Percentiles rank a stretch among this genome's conserved stretches.
Conservation (phyloP, 2,113 vertebrate species). For the Catagonus wagneri region DNA sequence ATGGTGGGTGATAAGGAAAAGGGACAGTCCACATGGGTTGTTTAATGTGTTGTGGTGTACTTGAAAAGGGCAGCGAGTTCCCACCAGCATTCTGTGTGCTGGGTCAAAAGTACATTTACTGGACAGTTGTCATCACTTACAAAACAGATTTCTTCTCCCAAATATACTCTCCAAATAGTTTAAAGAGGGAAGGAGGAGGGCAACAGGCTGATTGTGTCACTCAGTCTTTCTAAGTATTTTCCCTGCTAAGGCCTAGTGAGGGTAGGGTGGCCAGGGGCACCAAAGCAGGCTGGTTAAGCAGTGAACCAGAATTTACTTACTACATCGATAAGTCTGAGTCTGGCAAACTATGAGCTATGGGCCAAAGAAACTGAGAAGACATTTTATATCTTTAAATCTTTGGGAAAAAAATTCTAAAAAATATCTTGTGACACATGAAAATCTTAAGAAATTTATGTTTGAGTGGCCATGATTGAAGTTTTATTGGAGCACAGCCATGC, state of each 20-base stretch:
- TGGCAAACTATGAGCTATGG: not conserved
- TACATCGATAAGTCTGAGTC: too few relatives aligned
- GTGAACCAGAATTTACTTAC: too few relatives aligned
- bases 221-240: not conserved
- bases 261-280: not conserved
- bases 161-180: not conserved
- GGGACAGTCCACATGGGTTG: not conserved
- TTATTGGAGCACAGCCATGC: not conserved
- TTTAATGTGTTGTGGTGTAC: not conserved
- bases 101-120: not conserved
- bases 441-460: too few relatives aligned
- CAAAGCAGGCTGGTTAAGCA: not conserved
- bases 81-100: not conserved
- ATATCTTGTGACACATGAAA: not conserved
- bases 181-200: not conserved
- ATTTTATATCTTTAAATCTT: constrained; percentile 4
- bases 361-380: not conserved
- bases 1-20: constrained; percentile 26
- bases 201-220: not conserved
- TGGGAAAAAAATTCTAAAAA: not conserved
- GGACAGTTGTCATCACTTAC: not conserved
- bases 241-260: not conserved
- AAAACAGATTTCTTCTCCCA: constrained; percentile 1
- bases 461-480: constrained; percentile 7
- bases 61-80: not conserved